phyloP scores from a whole-genome alignment of 1,140 invertebrate genomes.

The Paramacrobiotus metropolitanus region DNA sequence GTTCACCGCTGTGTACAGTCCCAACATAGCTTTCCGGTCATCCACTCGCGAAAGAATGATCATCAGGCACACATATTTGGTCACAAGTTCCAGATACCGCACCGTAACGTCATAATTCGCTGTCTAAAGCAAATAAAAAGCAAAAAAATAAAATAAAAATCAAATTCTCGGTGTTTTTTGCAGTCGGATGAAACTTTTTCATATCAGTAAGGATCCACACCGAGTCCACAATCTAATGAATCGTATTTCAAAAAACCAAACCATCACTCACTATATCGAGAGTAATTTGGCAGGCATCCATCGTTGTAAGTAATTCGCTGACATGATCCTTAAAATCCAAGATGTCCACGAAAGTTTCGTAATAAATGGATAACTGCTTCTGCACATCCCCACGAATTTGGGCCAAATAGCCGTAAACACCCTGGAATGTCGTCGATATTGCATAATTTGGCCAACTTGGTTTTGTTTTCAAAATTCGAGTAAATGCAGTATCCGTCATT shows the following conservation, averaged over 20 bases:
- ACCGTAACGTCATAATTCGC: conserved; percentile 90
- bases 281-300: conserved; percentile 83
- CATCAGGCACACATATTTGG: conserved; percentile 84
- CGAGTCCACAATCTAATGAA: neutral
- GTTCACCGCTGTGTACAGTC: conserved; percentile 87
- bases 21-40: conserved; percentile 84
- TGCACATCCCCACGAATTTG: conserved; percentile 74
- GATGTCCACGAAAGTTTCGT: conserved; percentile 98
- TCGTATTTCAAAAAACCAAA: neutral
- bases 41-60: conserved; percentile 83
- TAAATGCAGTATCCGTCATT: too few species aligned
- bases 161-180: too few species aligned
- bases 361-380: conserved; percentile 85
- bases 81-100: conserved; percentile 76
- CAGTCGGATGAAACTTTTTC: too few species aligned
- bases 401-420: neutral
- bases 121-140: conserved; percentile 28
- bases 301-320: conserved; percentile 80
- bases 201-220: neutral
- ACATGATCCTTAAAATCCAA: conserved; percentile 97
- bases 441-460: too few species aligned
- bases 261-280: conserved; percentile 51
- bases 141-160: too few species aligned
- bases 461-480: too few species aligned
- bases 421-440: too few species aligned